phyloP scores from a whole-genome alignment of 2,113 vertebrate species.

The Melanerpes aurifrons region DNA sequence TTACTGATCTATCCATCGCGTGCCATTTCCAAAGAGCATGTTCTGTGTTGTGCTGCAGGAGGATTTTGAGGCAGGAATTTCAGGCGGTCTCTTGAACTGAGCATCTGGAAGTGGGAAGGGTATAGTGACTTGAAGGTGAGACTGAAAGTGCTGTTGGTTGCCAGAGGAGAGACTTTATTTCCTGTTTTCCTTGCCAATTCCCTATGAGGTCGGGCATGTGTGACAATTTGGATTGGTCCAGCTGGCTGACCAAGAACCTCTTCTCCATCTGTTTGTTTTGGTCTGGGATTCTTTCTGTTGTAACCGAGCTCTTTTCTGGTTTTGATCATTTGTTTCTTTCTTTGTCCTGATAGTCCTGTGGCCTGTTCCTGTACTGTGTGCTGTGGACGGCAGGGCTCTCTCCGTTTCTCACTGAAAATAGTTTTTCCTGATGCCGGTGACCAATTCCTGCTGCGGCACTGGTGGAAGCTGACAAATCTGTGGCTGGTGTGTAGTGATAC shows the following conservation, averaged over 20 bases:
- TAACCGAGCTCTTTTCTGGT: accelerated
- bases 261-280: neutral
- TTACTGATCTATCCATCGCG: accelerated
- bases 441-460: accelerated
- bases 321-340: neutral
- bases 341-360: accelerated
- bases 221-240: accelerated
- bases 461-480: neutral
- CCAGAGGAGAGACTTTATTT: neutral
- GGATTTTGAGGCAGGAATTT: accelerated
- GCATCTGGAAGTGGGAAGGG: neutral
- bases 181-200: neutral
- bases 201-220: accelerated
- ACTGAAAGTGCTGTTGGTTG: neutral
- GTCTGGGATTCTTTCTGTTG: neutral
- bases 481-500: accelerated
- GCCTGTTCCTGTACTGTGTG: accelerated
- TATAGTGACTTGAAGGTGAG: neutral
- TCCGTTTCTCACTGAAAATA: accelerated
- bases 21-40: neutral
- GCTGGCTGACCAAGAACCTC: neutral
- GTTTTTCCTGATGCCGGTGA: accelerated
- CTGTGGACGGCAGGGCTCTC: accelerated
- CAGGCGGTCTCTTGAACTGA: neutral
- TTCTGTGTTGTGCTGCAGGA: accelerated